phyloP scores from a whole-genome alignment of 2,113 vertebrate species.

The Bucco capensis region DNA sequence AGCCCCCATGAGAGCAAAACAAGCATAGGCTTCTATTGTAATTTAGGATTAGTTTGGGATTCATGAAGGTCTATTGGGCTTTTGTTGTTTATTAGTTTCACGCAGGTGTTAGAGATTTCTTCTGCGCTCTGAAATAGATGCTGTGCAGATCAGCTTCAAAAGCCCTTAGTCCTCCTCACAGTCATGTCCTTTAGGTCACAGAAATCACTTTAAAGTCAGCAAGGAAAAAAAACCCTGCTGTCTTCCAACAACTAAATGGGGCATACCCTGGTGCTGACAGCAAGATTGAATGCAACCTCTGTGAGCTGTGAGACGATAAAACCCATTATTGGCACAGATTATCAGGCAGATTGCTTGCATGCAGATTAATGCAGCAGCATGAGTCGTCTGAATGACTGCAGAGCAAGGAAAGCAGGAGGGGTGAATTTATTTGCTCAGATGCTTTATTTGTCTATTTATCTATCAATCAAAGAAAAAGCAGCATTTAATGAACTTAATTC shows the following conservation, averaged over 20 bases:
- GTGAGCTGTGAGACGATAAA: background rate
- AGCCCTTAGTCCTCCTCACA: background rate
- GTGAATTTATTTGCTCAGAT: background rate
- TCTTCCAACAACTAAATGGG: conserved; percentile 5
- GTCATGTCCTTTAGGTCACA: background rate
- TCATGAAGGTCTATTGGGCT: background rate
- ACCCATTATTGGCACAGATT: conserved; percentile 34
- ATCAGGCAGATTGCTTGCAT: conserved; percentile 10
- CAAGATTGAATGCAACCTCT: conserved; percentile 14
- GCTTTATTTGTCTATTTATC: conserved; percentile 17
- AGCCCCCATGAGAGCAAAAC: background rate
- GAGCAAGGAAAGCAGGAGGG: background rate
- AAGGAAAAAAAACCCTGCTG: background rate
- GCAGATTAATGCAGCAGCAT: background rate
- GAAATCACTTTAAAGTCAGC: background rate
- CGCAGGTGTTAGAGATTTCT: background rate
- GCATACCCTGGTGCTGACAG: conserved; percentile 9
- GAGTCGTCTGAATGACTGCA: background rate
- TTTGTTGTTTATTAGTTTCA: background rate
- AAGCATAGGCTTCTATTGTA: background rate
- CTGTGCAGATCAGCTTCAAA: background rate
- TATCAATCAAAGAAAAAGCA: background rate
- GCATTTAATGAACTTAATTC: background rate
- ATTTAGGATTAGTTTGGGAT: background rate
- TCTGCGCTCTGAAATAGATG: background rate